These are phyloP conservation scores for Odontophorus gujanensis DNA, from an alignment of 2,113 vertebrate genomes.

Conservation along the genomic window DNA sequence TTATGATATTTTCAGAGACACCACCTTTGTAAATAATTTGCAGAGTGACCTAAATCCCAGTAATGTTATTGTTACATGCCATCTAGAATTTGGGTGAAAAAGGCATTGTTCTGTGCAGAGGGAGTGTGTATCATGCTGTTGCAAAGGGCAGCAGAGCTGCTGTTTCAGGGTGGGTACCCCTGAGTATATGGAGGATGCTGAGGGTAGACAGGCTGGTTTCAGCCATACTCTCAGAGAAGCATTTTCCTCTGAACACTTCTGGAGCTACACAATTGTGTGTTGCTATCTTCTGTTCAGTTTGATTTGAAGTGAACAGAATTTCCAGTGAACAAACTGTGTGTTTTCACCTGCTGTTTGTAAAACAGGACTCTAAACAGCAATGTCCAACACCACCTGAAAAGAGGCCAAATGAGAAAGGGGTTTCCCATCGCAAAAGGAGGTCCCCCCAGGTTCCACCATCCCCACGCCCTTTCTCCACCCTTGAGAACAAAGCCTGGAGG, in stretches of 20 bases:
- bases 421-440: slow-evolving; percentile 53
- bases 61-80: not conserved
- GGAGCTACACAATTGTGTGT: not conserved
- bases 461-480: slow-evolving; percentile 20
- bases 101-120: not conserved
- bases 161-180: not conserved
- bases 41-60: slow-evolving; percentile 18
- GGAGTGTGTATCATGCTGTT: accelerated
- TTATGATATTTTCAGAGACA: slow-evolving; percentile 28
- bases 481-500: slow-evolving; percentile 42
- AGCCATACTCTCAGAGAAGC: not conserved
- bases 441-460: not conserved
- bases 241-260: not conserved
- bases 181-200: not conserved
- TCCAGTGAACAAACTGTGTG: not conserved
- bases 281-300: not conserved
- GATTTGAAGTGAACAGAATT: not conserved
- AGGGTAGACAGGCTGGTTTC: not conserved
- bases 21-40: not conserved
- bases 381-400: slow-evolving; percentile 60
- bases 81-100: not conserved
- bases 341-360: slow-evolving; percentile 71
- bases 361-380: slow-evolving; percentile 62
- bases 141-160: not conserved
- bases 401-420: slow-evolving; percentile 51